Base-by-base conservation (phyloP, 2,113 vertebrate genomes). In the Coracopsis vasa region DNA sequence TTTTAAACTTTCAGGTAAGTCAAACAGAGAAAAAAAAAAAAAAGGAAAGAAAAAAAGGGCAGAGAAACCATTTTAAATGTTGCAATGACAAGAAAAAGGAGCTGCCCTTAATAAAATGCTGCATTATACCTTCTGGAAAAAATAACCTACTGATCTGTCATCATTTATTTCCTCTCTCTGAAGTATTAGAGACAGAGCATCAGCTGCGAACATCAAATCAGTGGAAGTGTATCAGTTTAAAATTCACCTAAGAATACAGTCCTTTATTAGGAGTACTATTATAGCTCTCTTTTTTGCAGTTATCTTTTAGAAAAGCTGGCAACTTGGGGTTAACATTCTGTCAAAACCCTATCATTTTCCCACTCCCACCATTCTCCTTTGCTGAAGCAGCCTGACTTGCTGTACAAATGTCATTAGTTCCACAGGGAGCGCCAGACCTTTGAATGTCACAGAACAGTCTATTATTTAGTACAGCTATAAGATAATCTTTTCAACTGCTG, bases 391-490 rank as follows among this genome's bases (percentile, higher is more conserved):
- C 66, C 85, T 97, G 88, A 71, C 92, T 97, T 77, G 88, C 90
- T 95, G 42, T 88, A 96, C 95, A 98, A 98, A 98, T 98, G 97
- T 97, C 98, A 97, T 80, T 94, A 80, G 71, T 95, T 96, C 97
- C 87, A 42, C 78, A 60, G 97, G 97, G 98, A 97, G 56, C 72
- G 56, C 53, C 51, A 92, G 93, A 97, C 95, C 95, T 97, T 97
- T 97, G 92, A 96, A 91, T 88, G 91, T 91, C 61, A 2, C 90
- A 87, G 92, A 93, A 39, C 64, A 91, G 78, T 97, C 94, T 96
- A 96, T 98, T 98, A 98, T 97, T 97, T 95, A 96, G 93, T 80
- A 82, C 42, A 31, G 53, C 95, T 96, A 93, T 82, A 90, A 97
- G 94, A 97, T 96, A 94, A 97, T 98, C 94, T 97, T 97, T 98